Evolutionary conservation across 2,797 vertebrate genomes (phyloP).

Genomic region (Thaleichthys pacificus): DNA sequence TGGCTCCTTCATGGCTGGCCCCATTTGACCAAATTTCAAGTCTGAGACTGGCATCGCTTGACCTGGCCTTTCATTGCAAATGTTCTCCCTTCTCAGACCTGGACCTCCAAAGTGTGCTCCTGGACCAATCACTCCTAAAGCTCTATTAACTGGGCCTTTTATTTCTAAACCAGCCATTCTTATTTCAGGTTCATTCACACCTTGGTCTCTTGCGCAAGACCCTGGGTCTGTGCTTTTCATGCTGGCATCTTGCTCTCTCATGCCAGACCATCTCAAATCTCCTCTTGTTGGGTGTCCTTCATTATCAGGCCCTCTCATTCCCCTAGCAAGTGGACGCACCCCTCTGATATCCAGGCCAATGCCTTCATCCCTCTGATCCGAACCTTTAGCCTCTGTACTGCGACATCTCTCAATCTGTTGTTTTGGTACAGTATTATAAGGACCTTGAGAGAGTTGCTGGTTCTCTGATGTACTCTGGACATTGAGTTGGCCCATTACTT

Average conservation of each 20-base stretch:
- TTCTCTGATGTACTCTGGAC: slow-evolving; percentile 57
- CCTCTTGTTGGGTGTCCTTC: slow-evolving; percentile 27
- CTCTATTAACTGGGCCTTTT: background rate
- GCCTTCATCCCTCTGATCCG: background rate
- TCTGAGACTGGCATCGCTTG: background rate
- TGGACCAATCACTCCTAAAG: background rate
- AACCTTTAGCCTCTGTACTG: slow-evolving; percentile 53
- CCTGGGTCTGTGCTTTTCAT: background rate
- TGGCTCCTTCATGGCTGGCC: slow-evolving; percentile 10
- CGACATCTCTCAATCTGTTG: slow-evolving; percentile 72
- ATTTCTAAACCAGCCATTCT: slow-evolving; percentile 11
- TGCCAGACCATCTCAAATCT: slow-evolving; percentile 16
- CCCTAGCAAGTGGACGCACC: background rate
- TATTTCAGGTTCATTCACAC: slow-evolving; percentile 6
- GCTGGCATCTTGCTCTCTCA: slow-evolving; percentile 18
- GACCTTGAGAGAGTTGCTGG: slow-evolving; percentile 67
- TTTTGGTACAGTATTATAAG: slow-evolving; percentile 77
- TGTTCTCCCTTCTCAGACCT: slow-evolving; percentile 1
- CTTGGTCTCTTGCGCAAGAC: no score
- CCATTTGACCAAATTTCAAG: background rate
- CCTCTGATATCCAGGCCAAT: background rate
- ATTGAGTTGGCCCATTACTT: slow-evolving; percentile 46
- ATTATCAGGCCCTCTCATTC: slow-evolving; percentile 10
- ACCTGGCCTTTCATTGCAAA: slow-evolving; percentile 20
- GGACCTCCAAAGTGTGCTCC: slow-evolving; percentile 13